A percentile compares a stretch with the other conserved stretches of the same genome.
phyloP scores from a whole-genome alignment of 2,113 vertebrate genomes.

The Marmota flaviventris region DNA sequence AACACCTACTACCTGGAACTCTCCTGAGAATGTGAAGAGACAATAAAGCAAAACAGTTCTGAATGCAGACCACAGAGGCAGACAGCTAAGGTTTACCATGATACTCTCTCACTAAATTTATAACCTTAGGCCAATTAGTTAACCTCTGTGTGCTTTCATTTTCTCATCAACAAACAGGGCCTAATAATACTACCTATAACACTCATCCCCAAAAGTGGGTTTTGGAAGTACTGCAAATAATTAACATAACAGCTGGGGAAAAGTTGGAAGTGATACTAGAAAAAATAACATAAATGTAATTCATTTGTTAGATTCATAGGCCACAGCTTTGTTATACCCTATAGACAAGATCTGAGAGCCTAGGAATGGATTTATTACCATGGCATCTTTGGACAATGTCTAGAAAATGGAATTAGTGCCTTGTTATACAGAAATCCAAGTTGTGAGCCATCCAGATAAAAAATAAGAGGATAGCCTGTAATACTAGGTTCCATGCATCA shows the following conservation, averaged over 20 bases:
- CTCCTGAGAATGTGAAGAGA: slow-evolving; percentile 47
- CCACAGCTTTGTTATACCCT: neutral
- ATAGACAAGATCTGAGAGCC: neutral
- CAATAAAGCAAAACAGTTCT: neutral
- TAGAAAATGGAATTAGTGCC: slow-evolving; percentile 28
- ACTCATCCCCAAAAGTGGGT: neutral
- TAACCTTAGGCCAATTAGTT: slow-evolving; percentile 25
- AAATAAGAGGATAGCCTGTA: neutral
- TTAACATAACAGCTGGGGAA: neutral
- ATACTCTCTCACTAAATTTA: slow-evolving; percentile 31
- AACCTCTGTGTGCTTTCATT: slow-evolving; percentile 30
- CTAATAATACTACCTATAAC: slow-evolving; percentile 3
- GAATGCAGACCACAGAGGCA: neutral
- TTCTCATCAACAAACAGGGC: slow-evolving; percentile 12
- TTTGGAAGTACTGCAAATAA: neutral
- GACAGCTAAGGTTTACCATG: neutral
- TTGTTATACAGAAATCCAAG: slow-evolving; percentile 5
- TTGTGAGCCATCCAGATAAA: neutral
- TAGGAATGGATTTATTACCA: neutral
- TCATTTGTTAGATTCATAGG: slow-evolving; percentile 43
- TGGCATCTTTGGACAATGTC: slow-evolving; percentile 6
- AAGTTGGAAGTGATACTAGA: neutral
- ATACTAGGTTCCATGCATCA: neutral
- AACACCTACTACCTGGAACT: neutral
- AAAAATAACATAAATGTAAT: slow-evolving; percentile 27